phyloP scores from a whole-genome alignment of 2,113 vertebrate species.

The Hemiscyllium ocellatum region DNA sequence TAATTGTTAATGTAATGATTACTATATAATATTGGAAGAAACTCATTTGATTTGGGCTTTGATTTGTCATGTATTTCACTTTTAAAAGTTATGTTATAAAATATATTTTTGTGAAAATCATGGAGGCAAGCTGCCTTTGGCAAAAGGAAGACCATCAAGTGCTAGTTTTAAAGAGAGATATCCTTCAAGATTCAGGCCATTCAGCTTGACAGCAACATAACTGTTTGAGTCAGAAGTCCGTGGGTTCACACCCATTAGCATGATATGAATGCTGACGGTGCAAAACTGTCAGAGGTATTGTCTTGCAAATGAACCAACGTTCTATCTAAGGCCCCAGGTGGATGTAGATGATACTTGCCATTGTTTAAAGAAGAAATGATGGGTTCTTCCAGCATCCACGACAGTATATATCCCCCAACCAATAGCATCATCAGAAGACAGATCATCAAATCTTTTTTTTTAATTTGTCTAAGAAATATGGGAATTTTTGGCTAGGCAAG shows the following conservation, averaged over 20 bases:
- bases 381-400: background rate
- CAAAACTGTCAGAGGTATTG: background rate
- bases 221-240: background rate
- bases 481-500: too few species aligned
- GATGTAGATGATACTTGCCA: background rate
- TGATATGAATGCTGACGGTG: background rate
- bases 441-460: background rate
- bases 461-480: too few species aligned
- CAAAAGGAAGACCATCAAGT: background rate
- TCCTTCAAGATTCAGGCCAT: background rate
- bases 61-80: too few species aligned
- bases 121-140: background rate
- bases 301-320: background rate
- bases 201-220: background rate
- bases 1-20: too few species aligned
- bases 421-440: background rate
- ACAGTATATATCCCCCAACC: background rate
- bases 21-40: too few species aligned
- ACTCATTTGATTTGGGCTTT: too few species aligned
- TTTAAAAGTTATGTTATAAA: too few species aligned
- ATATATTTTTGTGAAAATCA: too few species aligned
- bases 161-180: background rate
- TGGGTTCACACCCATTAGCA: background rate
- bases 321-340: background rate
- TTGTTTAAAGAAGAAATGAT: background rate